Evolutionary conservation across 2,113 vertebrate species (phyloP).

Genomic region (Prionailurus bengalensis): DNA sequence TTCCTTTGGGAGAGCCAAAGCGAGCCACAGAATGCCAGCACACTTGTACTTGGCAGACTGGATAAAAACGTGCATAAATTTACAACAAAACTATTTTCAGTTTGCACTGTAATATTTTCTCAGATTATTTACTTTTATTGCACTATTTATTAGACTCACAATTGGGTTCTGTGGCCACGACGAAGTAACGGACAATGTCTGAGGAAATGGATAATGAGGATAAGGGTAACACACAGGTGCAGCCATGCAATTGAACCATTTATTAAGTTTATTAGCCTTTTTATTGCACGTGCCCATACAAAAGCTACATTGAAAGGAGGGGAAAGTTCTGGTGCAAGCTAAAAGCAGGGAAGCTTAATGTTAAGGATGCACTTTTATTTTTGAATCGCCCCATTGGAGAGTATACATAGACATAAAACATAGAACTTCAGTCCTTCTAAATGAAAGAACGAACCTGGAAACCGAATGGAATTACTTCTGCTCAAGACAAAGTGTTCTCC

Average conservation of each 20-base stretch:
- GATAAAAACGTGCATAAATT: constrained; percentile 66
- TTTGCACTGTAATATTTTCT: constrained; percentile 73
- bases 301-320: constrained; percentile 67
- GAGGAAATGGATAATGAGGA: constrained; percentile 59
- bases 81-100: constrained; percentile 72
- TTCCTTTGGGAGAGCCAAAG: constrained; percentile 51
- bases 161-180: constrained; percentile 62
- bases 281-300: constrained; percentile 61
- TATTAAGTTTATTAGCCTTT: constrained; percentile 71
- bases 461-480: not conserved
- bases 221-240: constrained; percentile 61
- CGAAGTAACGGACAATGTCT: constrained; percentile 66
- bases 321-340: not conserved
- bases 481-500: not conserved
- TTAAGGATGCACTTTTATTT: constrained; percentile 64
- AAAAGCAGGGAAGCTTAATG: constrained; percentile 26
- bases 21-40: constrained; percentile 47
- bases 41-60: constrained; percentile 61
- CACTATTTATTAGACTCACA: constrained; percentile 71
- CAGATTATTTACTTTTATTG: constrained; percentile 76
- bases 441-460: not conserved
- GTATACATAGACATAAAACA: not conserved
- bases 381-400: not conserved
- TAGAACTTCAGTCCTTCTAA: not conserved
- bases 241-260: constrained; percentile 54